Evolutionary conservation across 2,113 vertebrate species (phyloP).

Genomic region (Gracilinanus agilis): DNA sequence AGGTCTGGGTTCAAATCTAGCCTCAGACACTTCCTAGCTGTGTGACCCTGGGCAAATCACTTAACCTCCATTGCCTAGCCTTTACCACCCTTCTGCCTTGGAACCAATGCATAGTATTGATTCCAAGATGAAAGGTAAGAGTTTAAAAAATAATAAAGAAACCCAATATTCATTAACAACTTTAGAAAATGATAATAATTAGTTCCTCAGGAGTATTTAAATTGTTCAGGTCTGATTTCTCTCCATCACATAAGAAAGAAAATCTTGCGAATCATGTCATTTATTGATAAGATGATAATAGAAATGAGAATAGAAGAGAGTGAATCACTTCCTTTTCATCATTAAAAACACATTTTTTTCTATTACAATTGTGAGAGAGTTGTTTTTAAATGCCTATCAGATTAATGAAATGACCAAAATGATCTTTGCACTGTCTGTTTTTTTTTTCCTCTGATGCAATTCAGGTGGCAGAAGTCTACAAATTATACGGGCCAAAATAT

Average conservation of each 20-base stretch:
- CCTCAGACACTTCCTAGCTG: no score
- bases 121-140: no score
- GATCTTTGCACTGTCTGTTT: neutral
- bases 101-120: no score
- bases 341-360: neutral
- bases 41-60: no score
- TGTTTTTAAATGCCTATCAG: neutral
- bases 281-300: neutral
- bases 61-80: no score
- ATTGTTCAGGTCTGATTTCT: neutral
- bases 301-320: neutral
- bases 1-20: no score
- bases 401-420: neutral
- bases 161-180: neutral
- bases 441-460: neutral
- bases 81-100: no score
- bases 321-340: conserved; percentile 45
- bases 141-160: no score
- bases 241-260: neutral
- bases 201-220: neutral
- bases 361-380: neutral
- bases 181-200: neutral
- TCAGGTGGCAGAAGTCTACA: conserved; percentile 94
- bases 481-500: conserved; percentile 91
- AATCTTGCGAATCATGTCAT: neutral